phyloP scores from a whole-genome alignment of 2,113 vertebrate genomes.

The Alexandromys fortis region DNA sequence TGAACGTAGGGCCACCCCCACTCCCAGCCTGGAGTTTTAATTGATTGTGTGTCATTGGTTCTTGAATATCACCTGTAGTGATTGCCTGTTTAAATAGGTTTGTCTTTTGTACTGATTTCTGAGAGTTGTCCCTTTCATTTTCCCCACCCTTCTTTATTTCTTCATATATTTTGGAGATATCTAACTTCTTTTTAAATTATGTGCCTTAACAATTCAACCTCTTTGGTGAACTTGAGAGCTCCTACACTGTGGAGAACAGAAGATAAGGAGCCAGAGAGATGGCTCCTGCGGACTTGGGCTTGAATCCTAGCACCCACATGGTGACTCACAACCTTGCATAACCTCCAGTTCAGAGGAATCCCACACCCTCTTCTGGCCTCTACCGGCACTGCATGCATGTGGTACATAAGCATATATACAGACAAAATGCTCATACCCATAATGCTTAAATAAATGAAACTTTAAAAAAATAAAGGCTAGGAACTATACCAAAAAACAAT shows the following conservation, averaged over 20 bases:
- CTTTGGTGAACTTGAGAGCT: not conserved
- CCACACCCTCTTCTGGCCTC: too few relatives aligned
- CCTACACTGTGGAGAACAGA: not conserved
- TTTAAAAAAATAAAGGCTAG: not conserved
- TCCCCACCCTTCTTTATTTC: not conserved
- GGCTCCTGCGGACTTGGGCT: not conserved
- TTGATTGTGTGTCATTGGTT: not conserved
- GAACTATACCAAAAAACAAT: not conserved
- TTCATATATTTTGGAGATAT: not conserved
- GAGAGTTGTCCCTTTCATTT: not conserved
- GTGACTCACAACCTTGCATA: too few relatives aligned
- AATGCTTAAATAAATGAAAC: not conserved
- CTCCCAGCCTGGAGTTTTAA: not conserved
- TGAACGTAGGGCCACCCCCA: not conserved
- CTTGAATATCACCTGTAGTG: not conserved
- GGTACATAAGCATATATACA: too few relatives aligned
- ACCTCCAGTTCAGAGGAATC: too few relatives aligned
- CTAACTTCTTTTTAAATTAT: slow-evolving; percentile 22
- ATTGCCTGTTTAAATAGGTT: not conserved
- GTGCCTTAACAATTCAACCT: too few relatives aligned
- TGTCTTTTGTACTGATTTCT: slow-evolving; percentile 18
- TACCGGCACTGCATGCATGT: too few relatives aligned
- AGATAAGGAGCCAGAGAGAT: not conserved
- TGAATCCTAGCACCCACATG: not conserved
- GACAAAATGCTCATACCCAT: too few relatives aligned